Evolutionary conservation across 2,113 vertebrate genomes (phyloP).

Genomic region (Mormyrus lacerda): DNA sequence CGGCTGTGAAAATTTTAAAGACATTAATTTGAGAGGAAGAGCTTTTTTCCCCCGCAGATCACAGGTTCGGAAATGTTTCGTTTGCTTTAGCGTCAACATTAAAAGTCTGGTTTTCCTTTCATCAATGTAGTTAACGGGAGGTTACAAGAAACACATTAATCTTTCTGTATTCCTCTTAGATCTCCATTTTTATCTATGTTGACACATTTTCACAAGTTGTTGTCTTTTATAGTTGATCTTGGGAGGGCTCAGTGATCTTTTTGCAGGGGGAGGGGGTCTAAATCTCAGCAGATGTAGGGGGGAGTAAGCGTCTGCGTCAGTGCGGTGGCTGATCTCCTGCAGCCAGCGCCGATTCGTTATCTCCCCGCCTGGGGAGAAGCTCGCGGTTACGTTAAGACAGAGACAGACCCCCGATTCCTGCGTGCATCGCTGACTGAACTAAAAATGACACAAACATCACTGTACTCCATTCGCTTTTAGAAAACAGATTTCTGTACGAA

Average conservation of each 20-base stretch:
- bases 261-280: background rate
- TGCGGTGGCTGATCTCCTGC: background rate
- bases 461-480: background rate
- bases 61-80: background rate
- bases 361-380: slow-evolving; percentile 22
- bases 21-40: background rate
- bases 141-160: background rate
- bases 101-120: background rate
- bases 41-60: background rate
- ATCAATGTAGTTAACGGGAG: background rate
- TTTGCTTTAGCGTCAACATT: slow-evolving; percentile 1
- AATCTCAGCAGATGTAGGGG: background rate
- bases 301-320: background rate
- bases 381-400: background rate
- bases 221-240: background rate
- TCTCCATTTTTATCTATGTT: background rate
- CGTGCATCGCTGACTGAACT: background rate
- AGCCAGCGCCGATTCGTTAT: slow-evolving; percentile 20
- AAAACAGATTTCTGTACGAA: background rate
- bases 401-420: background rate
- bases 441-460: slow-evolving; percentile 9
- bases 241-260: slow-evolving; percentile 2
- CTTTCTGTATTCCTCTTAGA: background rate
- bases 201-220: slow-evolving; percentile 1
- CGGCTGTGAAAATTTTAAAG: background rate